Evolutionary conservation across 1,140 invertebrate species (phyloP).

Genomic region (Planococcus citri): DNA sequence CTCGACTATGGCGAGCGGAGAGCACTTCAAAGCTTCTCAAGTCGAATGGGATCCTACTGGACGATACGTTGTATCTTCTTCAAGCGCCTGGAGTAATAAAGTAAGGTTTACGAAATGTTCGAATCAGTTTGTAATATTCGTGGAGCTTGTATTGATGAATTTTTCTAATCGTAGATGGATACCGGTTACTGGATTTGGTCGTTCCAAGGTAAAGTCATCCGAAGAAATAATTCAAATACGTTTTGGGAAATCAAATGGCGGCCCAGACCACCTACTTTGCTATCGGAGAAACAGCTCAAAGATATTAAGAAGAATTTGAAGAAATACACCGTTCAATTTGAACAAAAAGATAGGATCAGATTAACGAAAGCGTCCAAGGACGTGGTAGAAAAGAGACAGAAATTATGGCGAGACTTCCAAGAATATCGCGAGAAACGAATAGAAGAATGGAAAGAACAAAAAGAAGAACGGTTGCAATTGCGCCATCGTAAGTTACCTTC

Average conservation of each 20-base stretch:
- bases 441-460: constrained; percentile 61
- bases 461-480: constrained; percentile 64
- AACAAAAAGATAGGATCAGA: constrained; percentile 87
- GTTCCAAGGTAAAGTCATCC: constrained; percentile 80
- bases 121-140: not conserved
- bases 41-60: constrained; percentile 99
- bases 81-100: constrained; percentile 91
- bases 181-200: constrained; percentile 89
- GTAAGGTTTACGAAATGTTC: constrained; percentile 36
- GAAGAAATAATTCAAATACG: constrained; percentile 71
- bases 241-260: constrained; percentile 95
- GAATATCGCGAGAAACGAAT: constrained; percentile 62
- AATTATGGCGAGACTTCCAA: constrained; percentile 77
- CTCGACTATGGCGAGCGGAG: constrained; percentile 80
- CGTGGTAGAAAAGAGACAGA: constrained; percentile 82
- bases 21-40: constrained; percentile 89
- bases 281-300: constrained; percentile 68
- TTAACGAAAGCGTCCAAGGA: constrained; percentile 92
- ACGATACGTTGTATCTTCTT: constrained; percentile 87
- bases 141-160: not conserved
- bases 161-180: constrained; percentile 13
- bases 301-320: constrained; percentile 98
- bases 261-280: constrained; percentile 75
- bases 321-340: constrained; percentile 91
- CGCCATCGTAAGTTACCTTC: constrained; percentile 59